Conservation (phyloP, 35 echinoderm and acorn worm species). For the Ophioderma brevispina region DNA sequence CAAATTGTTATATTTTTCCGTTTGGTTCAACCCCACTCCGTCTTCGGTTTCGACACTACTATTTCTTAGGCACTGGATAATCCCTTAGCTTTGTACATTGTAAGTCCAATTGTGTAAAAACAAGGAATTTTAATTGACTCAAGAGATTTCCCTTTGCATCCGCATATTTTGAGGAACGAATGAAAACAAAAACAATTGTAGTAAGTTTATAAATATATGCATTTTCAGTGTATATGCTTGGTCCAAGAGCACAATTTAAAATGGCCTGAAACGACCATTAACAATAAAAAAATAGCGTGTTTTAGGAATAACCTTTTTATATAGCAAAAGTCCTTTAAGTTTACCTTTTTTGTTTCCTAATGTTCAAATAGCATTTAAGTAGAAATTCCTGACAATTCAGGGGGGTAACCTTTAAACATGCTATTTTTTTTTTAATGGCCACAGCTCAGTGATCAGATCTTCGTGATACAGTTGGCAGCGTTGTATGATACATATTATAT, state of each 20-base stretch:
- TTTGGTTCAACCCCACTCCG: too few relatives aligned
- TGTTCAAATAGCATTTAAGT: too few relatives aligned
- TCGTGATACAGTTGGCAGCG: neutral
- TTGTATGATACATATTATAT: neutral
- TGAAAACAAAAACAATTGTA: neutral
- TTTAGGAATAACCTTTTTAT: neutral
- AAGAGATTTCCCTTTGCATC: neutral
- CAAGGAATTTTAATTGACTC: neutral
- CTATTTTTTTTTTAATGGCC: neutral
- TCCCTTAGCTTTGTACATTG: neutral
- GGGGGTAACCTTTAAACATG: neutral
- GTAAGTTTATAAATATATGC: neutral
- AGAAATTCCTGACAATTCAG: too few relatives aligned
- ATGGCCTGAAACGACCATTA: neutral
- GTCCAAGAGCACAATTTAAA: neutral
- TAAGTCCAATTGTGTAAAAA: neutral
- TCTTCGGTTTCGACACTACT: neutral
- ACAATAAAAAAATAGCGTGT: neutral
- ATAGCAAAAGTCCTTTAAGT: too few relatives aligned
- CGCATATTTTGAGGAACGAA: neutral
- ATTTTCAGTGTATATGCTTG: constrained; percentile 10
- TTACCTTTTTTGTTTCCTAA: too few relatives aligned
- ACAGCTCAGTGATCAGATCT: neutral
- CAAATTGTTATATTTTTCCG: neutral
- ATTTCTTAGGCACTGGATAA: neutral